Evolutionary conservation across 2,888 invertebrate species (phyloP), one percentile per base, ranked within the genome.

Genomic region (Acrobeloides nanus): DNA sequence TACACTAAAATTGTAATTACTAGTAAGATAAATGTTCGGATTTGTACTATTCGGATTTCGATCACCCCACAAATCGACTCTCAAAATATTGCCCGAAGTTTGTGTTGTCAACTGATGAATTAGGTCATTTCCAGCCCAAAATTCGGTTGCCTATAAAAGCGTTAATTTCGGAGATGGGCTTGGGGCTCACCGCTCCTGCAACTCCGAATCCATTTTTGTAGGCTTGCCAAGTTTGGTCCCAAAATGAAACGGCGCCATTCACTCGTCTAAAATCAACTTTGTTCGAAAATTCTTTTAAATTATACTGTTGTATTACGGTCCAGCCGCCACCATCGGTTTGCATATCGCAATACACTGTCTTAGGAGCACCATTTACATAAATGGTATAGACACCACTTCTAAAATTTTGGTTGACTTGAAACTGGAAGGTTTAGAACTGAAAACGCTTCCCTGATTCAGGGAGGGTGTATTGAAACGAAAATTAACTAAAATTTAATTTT

Each of bases 71-170:
- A 66, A 47, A 27, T 66, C 66, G 12, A 66, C 57, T 48, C 61
- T 43, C 37, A 66, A 37, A 24, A 51, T 51, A 12, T 46, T 44
- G 7, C 29, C 31, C 7, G 46, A 25, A 24, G 33, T 18, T 18
- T 51, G 38, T n/a, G 44, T 57, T 15, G 52, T 33, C 20, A 66
- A 31, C 15, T 34, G 27, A 44, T 64, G 55, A n/a, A 66, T 39
- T n/a, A 59, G 49, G 21, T 66, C 65, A 32, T 66, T 66, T 26
- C 66, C 66, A 33, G 55, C 33, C 61, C 62, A 66, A 38, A 58
- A 66, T 23, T 61, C 59, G 7, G 34, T 29, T 17, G 37, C 23
- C 59, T 63, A 21, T 25, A 55, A 57, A 17, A 8, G 7, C 10
- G n/a, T 5, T 15, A 6, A 6, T 15, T 48, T 48, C 3, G 15